These are phyloP conservation scores for Melopsittacus undulatus DNA, from an alignment of 2,797 vertebrate species.

Conservation along the genomic window DNA sequence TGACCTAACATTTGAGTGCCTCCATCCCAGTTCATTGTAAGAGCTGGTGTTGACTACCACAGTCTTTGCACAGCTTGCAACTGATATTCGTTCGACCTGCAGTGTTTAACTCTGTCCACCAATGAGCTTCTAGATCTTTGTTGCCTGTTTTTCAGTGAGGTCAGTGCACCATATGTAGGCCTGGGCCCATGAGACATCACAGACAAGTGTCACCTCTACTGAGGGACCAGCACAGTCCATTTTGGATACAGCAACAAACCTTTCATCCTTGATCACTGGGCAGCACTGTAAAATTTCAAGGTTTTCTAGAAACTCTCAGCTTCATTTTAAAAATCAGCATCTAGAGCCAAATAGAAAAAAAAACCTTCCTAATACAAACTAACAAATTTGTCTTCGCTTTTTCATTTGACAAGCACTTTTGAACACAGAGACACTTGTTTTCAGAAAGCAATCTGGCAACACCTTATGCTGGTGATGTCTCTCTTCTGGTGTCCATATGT, in stretches of 20 bases:
- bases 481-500: background rate
- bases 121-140: background rate
- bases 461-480: background rate
- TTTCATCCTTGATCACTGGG: background rate
- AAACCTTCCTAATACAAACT: background rate
- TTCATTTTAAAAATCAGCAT: background rate
- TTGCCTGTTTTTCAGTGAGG: conserved; percentile 13
- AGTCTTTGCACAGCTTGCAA: conserved; percentile 42
- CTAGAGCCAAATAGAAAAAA: background rate
- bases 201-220: background rate
- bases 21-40: conserved; percentile 19
- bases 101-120: conserved; percentile 39
- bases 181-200: background rate
- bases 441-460: background rate
- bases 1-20: conserved; percentile 56
- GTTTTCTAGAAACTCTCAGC: background rate
- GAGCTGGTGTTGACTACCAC: conserved; percentile 41
- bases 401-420: conserved; percentile 9
- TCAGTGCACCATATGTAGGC: background rate
- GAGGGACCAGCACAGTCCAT: background rate
- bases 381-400: background rate
- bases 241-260: background rate
- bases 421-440: background rate
- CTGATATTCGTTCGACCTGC: conserved; percentile 66
- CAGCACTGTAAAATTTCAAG: background rate